These are phyloP conservation scores for Cryptocheilus praepositus DNA, from an alignment of 2,888 invertebrate species.

Conservation along the genomic window DNA sequence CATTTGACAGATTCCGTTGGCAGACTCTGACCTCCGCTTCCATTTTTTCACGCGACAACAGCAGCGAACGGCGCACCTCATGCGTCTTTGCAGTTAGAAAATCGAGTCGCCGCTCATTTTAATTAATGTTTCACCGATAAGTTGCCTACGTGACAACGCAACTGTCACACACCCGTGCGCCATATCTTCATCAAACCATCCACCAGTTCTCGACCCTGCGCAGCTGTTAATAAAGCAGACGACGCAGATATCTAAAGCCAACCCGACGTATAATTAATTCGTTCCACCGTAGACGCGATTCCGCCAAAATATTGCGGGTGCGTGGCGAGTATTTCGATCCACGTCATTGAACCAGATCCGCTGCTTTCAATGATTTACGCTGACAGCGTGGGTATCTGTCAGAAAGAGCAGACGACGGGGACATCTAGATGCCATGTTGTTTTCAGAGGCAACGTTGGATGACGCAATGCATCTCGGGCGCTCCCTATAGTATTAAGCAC, in stretches of 20 bases:
- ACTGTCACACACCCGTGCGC: conserved; percentile 25
- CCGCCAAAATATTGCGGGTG: no score
- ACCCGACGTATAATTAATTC: no score
- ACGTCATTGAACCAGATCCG: no score
- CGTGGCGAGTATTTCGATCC: no score
- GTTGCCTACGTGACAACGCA: conserved; percentile 13
- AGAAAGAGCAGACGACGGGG: conserved; percentile 50
- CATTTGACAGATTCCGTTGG: conserved; percentile 21
- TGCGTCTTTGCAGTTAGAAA: conserved; percentile 10
- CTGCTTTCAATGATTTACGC: neutral
- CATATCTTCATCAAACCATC: conserved; percentile 9
- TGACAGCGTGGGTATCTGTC: conserved; percentile 34
- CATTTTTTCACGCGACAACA: conserved; percentile 44
- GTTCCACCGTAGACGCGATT: no score
- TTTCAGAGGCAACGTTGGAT: conserved; percentile 32
- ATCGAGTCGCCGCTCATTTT: conserved; percentile 22
- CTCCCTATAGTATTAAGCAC: conserved; percentile 7
- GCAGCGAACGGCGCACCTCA: conserved; percentile 12
- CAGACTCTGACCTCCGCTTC: conserved; percentile 64
- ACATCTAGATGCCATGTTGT: conserved; percentile 42
- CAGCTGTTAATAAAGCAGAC: conserved; percentile 44
- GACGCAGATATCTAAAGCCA: conserved; percentile 13
- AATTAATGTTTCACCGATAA: conserved; percentile 20
- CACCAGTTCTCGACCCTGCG: conserved; percentile 38
- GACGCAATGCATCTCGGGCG: conserved; percentile 30